Evolutionary conservation across 92 coral and sea anemone species (phyloP).

Genomic region (Phenganax marumi): DNA sequence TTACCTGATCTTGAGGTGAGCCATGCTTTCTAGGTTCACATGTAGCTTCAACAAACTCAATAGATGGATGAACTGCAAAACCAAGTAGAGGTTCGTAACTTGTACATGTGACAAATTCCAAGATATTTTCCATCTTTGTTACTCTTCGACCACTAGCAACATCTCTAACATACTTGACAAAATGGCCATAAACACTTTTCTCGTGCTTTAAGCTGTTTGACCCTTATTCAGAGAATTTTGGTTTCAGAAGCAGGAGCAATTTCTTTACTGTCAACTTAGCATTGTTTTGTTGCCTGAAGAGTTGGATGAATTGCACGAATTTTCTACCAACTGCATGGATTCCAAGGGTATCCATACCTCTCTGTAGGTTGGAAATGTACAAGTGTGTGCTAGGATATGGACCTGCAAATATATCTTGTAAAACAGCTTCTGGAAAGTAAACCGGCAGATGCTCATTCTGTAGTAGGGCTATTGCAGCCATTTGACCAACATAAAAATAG

Average conservation of each 20-base stretch:
- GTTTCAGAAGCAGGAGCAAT: background rate
- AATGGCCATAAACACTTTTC: constrained; percentile 36
- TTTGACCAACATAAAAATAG: constrained; percentile 53
- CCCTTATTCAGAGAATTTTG: constrained; percentile 18
- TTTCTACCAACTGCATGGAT: constrained; percentile 46
- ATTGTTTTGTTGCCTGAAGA: constrained; percentile 5
- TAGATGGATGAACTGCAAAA: constrained; percentile 21
- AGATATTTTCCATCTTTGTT: constrained; percentile 37
- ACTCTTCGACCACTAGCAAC: constrained; percentile 40
- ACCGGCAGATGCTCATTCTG: constrained; percentile 60
- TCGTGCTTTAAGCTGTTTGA: background rate
- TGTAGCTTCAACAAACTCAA: constrained; percentile 31
- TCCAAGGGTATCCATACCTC: constrained; percentile 59
- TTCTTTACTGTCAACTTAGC: constrained; percentile 11
- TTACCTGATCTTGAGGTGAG: background rate
- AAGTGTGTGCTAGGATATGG: background rate
- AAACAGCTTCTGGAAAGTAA: constrained; percentile 46
- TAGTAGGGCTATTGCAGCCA: constrained; percentile 60
- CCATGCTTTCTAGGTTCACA: background rate
- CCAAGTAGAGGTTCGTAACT: constrained; percentile 30
- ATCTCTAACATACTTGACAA: constrained; percentile 32
- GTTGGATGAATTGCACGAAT: constrained; percentile 15
- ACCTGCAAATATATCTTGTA: constrained; percentile 41
- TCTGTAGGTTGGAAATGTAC: constrained; percentile 44
- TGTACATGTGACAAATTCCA: constrained; percentile 29